These are phyloP conservation scores for Lissocephala sabroskyi DNA, from an alignment of 2,888 invertebrate species.

Conservation along the genomic window DNA sequence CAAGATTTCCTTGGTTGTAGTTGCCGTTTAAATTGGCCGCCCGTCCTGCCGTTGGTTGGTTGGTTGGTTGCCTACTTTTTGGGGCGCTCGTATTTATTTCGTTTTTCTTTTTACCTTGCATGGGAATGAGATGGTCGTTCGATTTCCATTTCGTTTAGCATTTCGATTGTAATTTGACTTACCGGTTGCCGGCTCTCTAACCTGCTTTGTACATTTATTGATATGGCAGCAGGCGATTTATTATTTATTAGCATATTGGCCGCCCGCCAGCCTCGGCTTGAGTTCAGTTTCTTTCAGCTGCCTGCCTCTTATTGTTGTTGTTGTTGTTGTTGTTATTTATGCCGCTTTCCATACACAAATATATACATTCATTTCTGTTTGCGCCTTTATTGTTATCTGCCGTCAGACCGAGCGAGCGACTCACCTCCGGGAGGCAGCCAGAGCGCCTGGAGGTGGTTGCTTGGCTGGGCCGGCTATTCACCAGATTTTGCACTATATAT, in stretches of 20 bases:
- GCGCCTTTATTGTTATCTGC: conserved; percentile 36
- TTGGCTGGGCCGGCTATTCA: background rate
- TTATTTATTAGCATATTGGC: conserved; percentile 60
- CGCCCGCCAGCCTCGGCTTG: too few relatives aligned
- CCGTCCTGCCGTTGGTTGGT: conserved; percentile 1
- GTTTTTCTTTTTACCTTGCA: too few relatives aligned
- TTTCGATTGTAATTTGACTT: too few relatives aligned
- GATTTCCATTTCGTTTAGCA: background rate
- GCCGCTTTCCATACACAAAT: conserved; percentile 50
- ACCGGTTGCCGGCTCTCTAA: background rate
- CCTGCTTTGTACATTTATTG: conserved; percentile 39
- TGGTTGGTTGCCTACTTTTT: background rate
- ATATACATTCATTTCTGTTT: conserved; percentile 57
- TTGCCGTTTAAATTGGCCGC: background rate
- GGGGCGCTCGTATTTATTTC: background rate
- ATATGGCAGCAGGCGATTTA: conserved; percentile 54
- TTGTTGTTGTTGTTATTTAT: conserved; percentile 46
- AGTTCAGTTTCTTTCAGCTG: background rate
- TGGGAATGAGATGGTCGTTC: background rate
- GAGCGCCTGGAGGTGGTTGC: too few relatives aligned
- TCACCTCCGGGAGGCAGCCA: conserved; percentile 5
- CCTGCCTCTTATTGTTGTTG: background rate
- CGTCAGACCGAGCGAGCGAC: too few relatives aligned
- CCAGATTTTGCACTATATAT: conserved; percentile 8
- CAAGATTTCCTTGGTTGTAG: background rate